Evolutionary conservation across 2,113 vertebrate species (phyloP), one percentile per base, ranked within the genome.

Genomic region (Takifugu bimaculatus): DNA sequence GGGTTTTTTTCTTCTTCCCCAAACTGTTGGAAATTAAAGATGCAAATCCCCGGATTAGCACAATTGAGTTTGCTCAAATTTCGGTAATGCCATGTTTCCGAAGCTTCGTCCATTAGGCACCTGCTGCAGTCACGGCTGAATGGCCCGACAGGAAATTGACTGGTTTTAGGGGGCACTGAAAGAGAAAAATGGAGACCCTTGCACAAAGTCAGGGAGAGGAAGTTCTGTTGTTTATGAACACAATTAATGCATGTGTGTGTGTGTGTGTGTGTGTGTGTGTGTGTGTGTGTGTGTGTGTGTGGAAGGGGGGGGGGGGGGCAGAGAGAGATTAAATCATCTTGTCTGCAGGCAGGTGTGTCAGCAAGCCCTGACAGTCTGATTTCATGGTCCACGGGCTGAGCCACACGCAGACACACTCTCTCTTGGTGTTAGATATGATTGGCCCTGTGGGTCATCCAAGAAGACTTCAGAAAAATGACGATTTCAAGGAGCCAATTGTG

Each of bases 41-140:
- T 66, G 74, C 80, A 88, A 87, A 89, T 88, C 88, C 75, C 5
- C 56, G 85, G 89, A 91, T 90, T 90, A 89, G 88, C 86, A 88
- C 87, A 89, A 88, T 87, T 85, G 82, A 86, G 84, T 88, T 90
- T 84, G 66, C 84, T 49, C 82, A 76, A 48, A 5, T 48, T 88
- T 74, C 71, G 76, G 77, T 83, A 83, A 87, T 87, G 86, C 81
- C 81, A 77, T 78, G 72, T 86, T 86, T 80, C 82, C 70, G 80
- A 86, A 86, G 80, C 72, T 78, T 67, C 82, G 78, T 75, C 85
- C 88, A 88, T 88, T 85, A 87, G 77, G 80, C 81, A 88, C 85
- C 80, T 89, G 83, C 83, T 77, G 79, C 80, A 67, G 82, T 87
- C 86, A 85, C 80, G 78, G 73, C 74, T 47, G 13, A 55, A 59